These are phyloP conservation scores for Tillus elongatus DNA, from an alignment of 2,888 invertebrate species.

Conservation along the genomic window DNA sequence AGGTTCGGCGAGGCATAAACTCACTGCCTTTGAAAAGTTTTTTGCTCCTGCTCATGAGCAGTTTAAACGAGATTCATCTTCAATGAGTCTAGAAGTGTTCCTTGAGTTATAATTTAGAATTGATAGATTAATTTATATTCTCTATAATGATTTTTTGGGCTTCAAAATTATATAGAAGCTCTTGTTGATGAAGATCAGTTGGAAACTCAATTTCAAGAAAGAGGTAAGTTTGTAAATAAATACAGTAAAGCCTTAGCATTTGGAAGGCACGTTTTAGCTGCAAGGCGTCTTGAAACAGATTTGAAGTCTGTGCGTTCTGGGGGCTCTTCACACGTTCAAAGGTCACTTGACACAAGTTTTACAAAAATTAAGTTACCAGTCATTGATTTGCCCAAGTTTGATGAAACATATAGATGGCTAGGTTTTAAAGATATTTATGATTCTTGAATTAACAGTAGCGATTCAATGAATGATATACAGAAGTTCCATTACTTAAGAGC, in stretches of 20 bases:
- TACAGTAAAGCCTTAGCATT: neutral
- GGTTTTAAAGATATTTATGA: slow-evolving; percentile 1
- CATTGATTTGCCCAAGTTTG: slow-evolving; percentile 1
- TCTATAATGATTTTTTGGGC: neutral
- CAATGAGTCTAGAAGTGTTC: neutral
- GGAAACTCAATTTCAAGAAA: neutral
- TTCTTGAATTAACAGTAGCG: neutral
- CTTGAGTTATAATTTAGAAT: neutral
- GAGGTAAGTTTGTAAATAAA: slow-evolving; percentile 2
- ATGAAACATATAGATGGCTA: neutral
- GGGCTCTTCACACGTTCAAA: too few relatives aligned
- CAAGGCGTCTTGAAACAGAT: too few relatives aligned
- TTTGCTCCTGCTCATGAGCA: neutral
- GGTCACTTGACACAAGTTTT: too few relatives aligned
- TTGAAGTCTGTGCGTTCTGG: too few relatives aligned
- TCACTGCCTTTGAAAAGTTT: neutral
- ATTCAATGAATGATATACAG: slow-evolving; percentile 7
- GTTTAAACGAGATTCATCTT: neutral
- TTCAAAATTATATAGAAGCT: neutral
- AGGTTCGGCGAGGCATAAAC: too few relatives aligned
- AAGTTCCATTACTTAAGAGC: slow-evolving; percentile 8
- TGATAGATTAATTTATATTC: neutral
- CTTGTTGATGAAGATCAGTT: neutral
- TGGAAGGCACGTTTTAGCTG: neutral
- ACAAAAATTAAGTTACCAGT: too few relatives aligned